Conservation (phyloP, 2,797 vertebrate species). For the Nasua narica region DNA sequence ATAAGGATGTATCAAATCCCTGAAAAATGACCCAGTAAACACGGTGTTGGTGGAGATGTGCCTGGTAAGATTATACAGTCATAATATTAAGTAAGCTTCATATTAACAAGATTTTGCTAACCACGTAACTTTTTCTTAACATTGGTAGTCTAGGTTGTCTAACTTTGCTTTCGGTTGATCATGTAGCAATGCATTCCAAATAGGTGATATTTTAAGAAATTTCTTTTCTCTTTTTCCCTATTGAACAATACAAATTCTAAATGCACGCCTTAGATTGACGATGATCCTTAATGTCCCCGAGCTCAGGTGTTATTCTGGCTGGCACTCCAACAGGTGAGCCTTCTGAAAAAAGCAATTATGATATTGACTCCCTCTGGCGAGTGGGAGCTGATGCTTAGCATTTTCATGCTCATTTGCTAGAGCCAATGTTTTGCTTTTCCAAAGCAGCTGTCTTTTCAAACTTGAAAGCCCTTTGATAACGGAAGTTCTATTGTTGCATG, state of each 20-base stretch:
- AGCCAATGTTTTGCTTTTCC: not conserved
- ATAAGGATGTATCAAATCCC: not conserved
- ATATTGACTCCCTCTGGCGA: slow-evolving; percentile 36
- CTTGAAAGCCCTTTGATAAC: slow-evolving; percentile 36
- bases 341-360: slow-evolving; percentile 49
- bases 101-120: not conserved
- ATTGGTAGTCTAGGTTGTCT: not conserved
- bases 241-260: not conserved
- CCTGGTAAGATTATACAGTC: not conserved
- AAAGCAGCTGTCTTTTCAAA: slow-evolving; percentile 10
- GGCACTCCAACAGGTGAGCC: not conserved
- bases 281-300: not conserved
- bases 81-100: not conserved
- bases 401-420: not conserved
- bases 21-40: not conserved
- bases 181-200: not conserved
- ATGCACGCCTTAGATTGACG: not conserved
- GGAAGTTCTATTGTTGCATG: not conserved
- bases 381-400: not conserved
- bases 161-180: not conserved
- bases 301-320: not conserved
- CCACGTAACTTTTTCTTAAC: not conserved
- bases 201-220: not conserved
- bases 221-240: not conserved
- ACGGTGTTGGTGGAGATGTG: not conserved